Base-by-base conservation (phyloP, 2,797 vertebrate genomes). In the Arctocebus calabarensis region DNA sequence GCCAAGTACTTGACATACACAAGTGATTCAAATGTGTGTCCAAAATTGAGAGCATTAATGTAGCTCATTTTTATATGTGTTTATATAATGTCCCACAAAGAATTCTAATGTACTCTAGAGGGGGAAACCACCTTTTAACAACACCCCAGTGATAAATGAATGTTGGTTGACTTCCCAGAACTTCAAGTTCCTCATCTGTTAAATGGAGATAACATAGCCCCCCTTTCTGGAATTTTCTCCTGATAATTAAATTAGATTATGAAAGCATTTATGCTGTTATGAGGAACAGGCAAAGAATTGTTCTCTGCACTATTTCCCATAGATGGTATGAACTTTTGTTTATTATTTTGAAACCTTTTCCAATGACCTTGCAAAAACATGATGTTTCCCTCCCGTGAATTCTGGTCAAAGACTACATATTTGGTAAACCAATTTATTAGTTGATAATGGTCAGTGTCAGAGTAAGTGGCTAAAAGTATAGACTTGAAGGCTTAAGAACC, bases 311-410 rank as follows among this genome's bases (percentile, higher is more conserved):
- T 27, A 9, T 55, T 71, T 23, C 37, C 57, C 61, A 32, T 9
- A 87, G 6, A 68, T 57, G 7, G 8, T 8, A 61, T 77, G 83
- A 84, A 52, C 4, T 75, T 87, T 96, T 55, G 29, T 6, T 59
- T 95, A 11, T 62, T 40, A 27, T 66, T 93, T 75, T 71, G 71
- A 93, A 96, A 91, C 17, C 19, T 5, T 85, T 88, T 68, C 48
- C 55, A 68, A 1, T 59, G 59, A 84, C 13, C 23, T 1, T 52
- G 22, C 83, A 22, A 85, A 71, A 17, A 23, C 22, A 2, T 4
- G 16, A 4, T 90, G 9, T 75, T 75, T 64, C 13, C 40, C 23
- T 40, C 43, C 19, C 8, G 52, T 79, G 93, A 93, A 74, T 68
- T 10, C 52, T 75, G 0, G 34, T 40, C 16, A 34, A 37, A 61